Evolutionary conservation across 2,797 vertebrate species (phyloP).

Genomic region (Nannoperca obscura): DNA sequence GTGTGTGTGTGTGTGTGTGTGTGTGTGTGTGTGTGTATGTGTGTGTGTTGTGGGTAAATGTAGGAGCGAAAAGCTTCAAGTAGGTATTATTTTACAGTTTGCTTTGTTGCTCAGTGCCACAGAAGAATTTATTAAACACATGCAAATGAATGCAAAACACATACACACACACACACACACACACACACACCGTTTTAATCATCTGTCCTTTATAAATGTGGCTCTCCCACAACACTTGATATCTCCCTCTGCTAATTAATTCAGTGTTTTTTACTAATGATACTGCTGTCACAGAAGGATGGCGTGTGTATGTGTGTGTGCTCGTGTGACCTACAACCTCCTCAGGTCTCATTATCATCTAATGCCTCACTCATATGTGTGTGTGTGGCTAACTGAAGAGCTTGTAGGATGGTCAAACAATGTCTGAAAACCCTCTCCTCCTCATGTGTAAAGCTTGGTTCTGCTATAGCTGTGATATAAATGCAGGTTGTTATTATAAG

Average conservation of each 20-base stretch:
- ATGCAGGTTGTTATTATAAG: too few relatives aligned
- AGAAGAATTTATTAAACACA: constrained; percentile 43
- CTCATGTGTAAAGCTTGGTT: not conserved
- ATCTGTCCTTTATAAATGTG: constrained; percentile 29
- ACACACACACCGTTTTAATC: constrained; percentile 47
- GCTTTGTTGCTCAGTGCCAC: constrained; percentile 1
- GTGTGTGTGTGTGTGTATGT: not conserved
- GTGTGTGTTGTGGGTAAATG: not conserved
- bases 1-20: constrained; percentile 31
- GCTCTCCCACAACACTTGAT: constrained; percentile 49
- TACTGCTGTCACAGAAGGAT: constrained; percentile 43
- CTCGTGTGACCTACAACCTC: constrained; percentile 50
- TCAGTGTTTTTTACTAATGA: constrained; percentile 44
- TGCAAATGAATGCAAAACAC: constrained; percentile 40
- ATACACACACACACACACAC: not conserved
- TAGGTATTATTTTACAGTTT: constrained; percentile 33
- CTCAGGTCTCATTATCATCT: constrained; percentile 58
- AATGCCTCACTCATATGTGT: constrained; percentile 32
- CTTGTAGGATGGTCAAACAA: not conserved
- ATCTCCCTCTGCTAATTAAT: constrained; percentile 62
- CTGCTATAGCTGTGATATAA: too few relatives aligned
- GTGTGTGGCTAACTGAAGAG: not conserved
- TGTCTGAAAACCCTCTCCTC: not conserved
- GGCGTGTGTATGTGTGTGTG: constrained; percentile 23
- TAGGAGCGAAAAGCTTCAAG: not conserved